phyloP scores from a whole-genome alignment of 1,140 invertebrate species.

The Drosophila lacertosa region DNA sequence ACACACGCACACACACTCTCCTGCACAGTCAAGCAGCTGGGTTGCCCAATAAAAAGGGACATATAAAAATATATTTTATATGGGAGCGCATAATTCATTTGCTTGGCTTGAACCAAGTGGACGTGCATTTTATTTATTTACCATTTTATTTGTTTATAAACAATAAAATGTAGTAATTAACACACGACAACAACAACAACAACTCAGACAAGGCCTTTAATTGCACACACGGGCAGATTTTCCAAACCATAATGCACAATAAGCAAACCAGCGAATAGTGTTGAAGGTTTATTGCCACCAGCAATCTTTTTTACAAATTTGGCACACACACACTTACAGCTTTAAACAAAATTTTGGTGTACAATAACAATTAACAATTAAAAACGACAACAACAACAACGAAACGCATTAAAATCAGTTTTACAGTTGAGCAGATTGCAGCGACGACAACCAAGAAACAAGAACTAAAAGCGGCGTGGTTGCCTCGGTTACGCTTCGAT shows the following conservation, averaged over 20 bases:
- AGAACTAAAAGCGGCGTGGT: not conserved
- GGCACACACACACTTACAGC: not conserved
- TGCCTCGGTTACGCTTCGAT: conserved; percentile 21
- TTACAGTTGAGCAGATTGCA: conserved; percentile 62
- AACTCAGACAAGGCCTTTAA: conserved; percentile 35
- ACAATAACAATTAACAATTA: conserved; percentile 20
- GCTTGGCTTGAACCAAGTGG: conserved; percentile 21
- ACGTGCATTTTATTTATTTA: conserved; percentile 50
- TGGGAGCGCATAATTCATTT: conserved; percentile 47
- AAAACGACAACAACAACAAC: conserved; percentile 46
- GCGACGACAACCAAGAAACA: conserved; percentile 18
- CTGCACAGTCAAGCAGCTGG: conserved; percentile 1
- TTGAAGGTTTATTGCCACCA: conserved; percentile 54
- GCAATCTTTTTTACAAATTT: conserved; percentile 36
- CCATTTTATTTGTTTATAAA: conserved; percentile 53
- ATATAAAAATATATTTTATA: conserved; percentile 50
- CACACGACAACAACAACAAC: conserved; percentile 19
- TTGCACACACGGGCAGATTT: conserved; percentile 54
- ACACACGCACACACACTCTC: not conserved
- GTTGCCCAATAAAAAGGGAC: conserved; percentile 26
- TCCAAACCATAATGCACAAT: conserved; percentile 65
- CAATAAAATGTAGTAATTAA: conserved; percentile 56
- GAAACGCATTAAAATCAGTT: conserved; percentile 64
- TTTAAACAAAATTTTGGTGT: conserved; percentile 56
- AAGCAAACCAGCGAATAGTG: conserved; percentile 29